Evolutionary conservation across 1,140 invertebrate species (phyloP).

Genomic region (Ladona fulva): DNA sequence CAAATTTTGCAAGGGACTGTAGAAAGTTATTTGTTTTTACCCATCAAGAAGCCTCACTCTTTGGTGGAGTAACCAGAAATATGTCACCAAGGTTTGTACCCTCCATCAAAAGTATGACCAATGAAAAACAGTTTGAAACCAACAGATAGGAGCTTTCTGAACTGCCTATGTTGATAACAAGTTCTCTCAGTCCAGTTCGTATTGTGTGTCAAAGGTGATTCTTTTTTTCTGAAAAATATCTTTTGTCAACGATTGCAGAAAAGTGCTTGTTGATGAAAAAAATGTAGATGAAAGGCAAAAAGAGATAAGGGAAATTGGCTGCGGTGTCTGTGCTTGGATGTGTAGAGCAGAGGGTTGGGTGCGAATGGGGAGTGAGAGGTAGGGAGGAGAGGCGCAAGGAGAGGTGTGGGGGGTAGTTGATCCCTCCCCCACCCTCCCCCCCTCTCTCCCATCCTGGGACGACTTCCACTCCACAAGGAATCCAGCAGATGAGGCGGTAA

Average conservation of each 20-base stretch:
- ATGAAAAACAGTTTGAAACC: too few relatives aligned
- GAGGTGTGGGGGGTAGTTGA: neutral
- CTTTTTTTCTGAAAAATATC: neutral
- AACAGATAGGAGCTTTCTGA: too few relatives aligned
- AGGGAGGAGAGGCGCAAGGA: neutral
- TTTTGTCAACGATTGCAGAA: slow-evolving; percentile 1
- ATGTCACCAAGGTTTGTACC: neutral
- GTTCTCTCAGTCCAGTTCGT: neutral
- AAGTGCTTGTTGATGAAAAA: neutral
- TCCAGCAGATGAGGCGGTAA: neutral
- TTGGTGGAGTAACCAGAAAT: neutral
- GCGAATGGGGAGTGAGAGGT: too few relatives aligned
- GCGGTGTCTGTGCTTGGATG: neutral
- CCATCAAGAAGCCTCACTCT: neutral
- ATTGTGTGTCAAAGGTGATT: neutral
- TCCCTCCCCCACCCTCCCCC: neutral
- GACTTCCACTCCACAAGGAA: neutral
- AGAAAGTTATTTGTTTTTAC: neutral
- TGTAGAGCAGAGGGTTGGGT: neutral
- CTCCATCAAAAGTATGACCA: too few relatives aligned
- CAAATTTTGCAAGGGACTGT: neutral
- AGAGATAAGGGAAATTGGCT: neutral
- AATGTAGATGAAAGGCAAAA: neutral
- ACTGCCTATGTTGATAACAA: neutral
- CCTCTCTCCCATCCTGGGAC: neutral